A percentile compares a stretch with the other conserved stretches of the same genome.
Evolutionary conservation across 2,113 vertebrate genomes (phyloP).

Genomic region (Ramphastos sulfuratus): DNA sequence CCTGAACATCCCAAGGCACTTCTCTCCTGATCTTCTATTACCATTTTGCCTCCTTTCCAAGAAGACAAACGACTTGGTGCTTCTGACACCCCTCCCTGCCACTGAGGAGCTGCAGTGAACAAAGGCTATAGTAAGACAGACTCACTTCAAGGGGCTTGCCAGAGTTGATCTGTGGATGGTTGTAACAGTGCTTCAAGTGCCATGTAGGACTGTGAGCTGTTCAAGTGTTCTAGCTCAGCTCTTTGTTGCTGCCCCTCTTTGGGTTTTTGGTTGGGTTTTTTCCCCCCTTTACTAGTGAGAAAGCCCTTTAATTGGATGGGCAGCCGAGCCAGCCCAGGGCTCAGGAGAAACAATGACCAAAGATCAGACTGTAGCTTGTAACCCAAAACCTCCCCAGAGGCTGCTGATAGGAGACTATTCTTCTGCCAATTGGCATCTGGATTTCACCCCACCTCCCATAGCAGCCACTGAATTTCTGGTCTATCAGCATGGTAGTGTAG

Average conservation of each 20-base stretch:
- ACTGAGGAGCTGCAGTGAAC: background rate
- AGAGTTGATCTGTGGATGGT: background rate
- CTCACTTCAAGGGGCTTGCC: background rate
- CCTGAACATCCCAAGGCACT: background rate
- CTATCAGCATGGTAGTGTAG: background rate
- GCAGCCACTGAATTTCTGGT: background rate
- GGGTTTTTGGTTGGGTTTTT: background rate
- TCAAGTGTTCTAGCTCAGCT: background rate
- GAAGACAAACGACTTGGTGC: background rate
- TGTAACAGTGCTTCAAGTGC: background rate
- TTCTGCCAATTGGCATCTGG: background rate
- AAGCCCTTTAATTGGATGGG: constrained; percentile 6
- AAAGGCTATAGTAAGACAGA: background rate
- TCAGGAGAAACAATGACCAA: constrained; percentile 2
- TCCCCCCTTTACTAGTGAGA: background rate
- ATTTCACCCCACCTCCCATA: background rate
- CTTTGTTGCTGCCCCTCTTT: background rate
- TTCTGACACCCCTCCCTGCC: background rate
- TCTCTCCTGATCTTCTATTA: background rate
- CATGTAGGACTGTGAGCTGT: background rate
- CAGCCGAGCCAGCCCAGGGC: background rate
- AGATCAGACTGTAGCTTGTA: constrained; percentile 17
- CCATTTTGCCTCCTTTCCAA: background rate
- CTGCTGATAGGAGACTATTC: constrained; percentile 39
- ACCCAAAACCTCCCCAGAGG: constrained; percentile 21